Evolutionary conservation across 2,888 invertebrate species (phyloP).

Genomic region (Archips xylosteana): DNA sequence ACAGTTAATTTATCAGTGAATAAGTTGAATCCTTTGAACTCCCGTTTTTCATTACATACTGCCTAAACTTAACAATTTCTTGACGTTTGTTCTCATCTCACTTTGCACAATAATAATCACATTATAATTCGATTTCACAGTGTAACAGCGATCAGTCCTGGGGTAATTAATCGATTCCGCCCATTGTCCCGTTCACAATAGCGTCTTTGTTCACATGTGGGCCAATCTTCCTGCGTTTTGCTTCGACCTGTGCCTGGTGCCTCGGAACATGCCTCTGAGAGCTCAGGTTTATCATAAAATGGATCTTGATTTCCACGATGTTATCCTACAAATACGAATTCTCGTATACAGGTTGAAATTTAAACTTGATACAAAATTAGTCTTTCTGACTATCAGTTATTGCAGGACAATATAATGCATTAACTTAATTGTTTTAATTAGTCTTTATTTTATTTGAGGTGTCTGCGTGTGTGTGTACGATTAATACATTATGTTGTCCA

Average conservation of each 20-base stretch:
- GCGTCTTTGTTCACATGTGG: slow-evolving; percentile 59
- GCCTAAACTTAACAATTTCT: no score
- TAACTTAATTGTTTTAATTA: no score
- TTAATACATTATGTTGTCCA: no score
- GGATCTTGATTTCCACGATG: slow-evolving; percentile 31
- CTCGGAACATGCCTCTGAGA: not conserved
- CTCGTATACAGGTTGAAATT: no score
- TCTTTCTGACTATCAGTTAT: no score
- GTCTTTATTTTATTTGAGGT: no score
- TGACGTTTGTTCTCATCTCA: not conserved
- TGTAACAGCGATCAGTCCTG: slow-evolving; percentile 57
- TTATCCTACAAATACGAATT: not conserved
- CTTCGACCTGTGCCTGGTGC: not conserved
- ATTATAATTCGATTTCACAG: slow-evolving; percentile 45
- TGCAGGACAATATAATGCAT: no score
- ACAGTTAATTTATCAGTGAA: no score
- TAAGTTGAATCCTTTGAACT: no score
- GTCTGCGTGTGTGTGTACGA: no score
- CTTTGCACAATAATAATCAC: not conserved
- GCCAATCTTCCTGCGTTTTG: slow-evolving; percentile 55
- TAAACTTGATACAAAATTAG: no score
- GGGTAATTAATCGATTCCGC: slow-evolving; percentile 69
- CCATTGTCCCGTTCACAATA: slow-evolving; percentile 64
- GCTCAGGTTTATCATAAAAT: slow-evolving; percentile 18
- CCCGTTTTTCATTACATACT: no score